Conservation (phyloP, 2,797 vertebrate genomes). For the Knipowitschia caucasica region DNA sequence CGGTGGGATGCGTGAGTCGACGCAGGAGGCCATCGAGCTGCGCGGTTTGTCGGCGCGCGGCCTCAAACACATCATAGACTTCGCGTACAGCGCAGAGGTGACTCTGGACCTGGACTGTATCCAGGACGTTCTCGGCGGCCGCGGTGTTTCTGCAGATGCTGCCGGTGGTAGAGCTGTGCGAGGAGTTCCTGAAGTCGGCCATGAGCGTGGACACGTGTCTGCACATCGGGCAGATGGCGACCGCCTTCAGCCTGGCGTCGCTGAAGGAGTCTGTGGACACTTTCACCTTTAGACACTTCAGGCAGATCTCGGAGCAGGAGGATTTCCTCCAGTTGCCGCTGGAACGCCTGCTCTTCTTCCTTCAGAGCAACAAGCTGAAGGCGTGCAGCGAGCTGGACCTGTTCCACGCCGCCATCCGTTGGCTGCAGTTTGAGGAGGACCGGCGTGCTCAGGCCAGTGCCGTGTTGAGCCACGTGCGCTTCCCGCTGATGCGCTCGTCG, state of each 20-base stretch:
- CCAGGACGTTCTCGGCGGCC: conserved; percentile 94
- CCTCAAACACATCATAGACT: conserved; percentile 93
- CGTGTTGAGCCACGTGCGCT: conserved; percentile 91
- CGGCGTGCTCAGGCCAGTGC: conserved; percentile 81
- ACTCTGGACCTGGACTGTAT: conserved; percentile 95
- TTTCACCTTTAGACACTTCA: conserved; percentile 94
- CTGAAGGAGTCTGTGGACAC: conserved; percentile 92
- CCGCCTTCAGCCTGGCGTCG: conserved; percentile 91
- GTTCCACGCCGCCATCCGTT: conserved; percentile 88
- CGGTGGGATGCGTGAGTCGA: conserved; percentile 93
- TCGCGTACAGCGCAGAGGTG: conserved; percentile 95
- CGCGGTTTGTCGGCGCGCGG: conserved; percentile 91
- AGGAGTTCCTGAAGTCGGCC: conserved; percentile 95
- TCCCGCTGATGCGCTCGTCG: conserved; percentile 92
- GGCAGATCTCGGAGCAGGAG: conserved; percentile 92
- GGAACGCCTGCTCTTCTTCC: conserved; percentile 93
- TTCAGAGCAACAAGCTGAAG: conserved; percentile 94
- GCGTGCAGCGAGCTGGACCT: conserved; percentile 92
- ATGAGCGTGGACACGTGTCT: conserved; percentile 98
- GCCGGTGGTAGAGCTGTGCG: conserved; percentile 93
- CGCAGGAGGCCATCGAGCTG: conserved; percentile 89
- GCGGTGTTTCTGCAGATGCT: conserved; percentile 98
- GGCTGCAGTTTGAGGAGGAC: conserved; percentile 84
- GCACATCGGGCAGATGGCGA: conserved; percentile 97
- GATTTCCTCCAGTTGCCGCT: conserved; percentile 94